phyloP scores from a whole-genome alignment of 2,113 vertebrate genomes.

The Amblyornis subalaris region DNA sequence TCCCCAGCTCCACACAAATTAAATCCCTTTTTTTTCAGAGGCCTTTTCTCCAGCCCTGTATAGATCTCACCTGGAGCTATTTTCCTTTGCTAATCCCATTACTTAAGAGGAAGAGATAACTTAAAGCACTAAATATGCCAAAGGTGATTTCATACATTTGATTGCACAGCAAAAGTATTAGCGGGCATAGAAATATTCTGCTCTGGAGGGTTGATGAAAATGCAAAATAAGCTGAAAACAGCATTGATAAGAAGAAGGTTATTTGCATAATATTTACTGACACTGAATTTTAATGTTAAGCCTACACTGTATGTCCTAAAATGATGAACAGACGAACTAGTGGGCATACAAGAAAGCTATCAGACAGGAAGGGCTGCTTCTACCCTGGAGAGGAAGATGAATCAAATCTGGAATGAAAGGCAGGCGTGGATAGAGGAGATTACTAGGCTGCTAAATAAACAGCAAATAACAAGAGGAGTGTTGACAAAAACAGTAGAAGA shows the following conservation, averaged over 20 bases:
- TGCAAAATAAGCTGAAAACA: not conserved
- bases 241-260: not conserved
- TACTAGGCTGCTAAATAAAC: conserved; percentile 46
- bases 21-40: not conserved
- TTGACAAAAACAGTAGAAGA: conserved; percentile 45
- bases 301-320: not conserved
- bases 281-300: not conserved
- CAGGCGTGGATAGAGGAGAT: not conserved
- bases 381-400: not conserved
- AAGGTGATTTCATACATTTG: not conserved
- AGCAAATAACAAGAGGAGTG: conserved; percentile 18
- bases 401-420: not conserved
- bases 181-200: not conserved
- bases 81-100: conserved; percentile 8
- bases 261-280: not conserved
- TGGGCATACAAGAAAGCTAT: not conserved
- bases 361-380: not conserved
- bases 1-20: not conserved
- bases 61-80: not conserved
- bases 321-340: not conserved
- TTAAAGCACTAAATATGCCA: not conserved
- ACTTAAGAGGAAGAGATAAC: not conserved
- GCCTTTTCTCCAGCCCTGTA: not conserved
- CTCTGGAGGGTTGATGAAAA: not conserved
- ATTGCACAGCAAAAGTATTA: not conserved